A percentile compares a stretch with the other conserved stretches of the same genome.
These are phyloP conservation scores for Camelus bactrianus DNA, from an alignment of 2,113 vertebrate genomes.

Conservation along the genomic window DNA sequence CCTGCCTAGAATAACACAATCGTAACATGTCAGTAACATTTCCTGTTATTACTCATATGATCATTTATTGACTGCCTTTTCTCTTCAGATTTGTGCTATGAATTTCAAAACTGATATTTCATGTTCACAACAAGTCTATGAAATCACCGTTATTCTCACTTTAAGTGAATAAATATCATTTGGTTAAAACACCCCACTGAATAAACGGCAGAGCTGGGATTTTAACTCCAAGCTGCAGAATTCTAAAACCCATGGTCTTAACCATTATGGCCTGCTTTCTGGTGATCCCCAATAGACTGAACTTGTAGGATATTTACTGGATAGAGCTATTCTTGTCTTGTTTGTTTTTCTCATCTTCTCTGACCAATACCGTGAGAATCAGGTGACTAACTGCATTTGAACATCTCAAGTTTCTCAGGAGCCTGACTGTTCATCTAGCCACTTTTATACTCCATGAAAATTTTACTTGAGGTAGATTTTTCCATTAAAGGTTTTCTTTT, in stretches of 20 bases:
- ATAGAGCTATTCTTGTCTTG: not conserved
- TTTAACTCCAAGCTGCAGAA: not conserved
- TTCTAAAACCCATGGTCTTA: not conserved
- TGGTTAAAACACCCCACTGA: not conserved
- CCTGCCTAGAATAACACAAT: not conserved
- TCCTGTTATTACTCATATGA: not conserved
- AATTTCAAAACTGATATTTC: constrained; percentile 31
- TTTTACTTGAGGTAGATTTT: not conserved
- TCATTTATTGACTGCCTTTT: not conserved
- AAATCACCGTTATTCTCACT: constrained; percentile 19
- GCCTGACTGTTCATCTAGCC: not conserved
- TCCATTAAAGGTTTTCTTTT: not conserved
- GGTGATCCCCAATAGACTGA: not conserved
- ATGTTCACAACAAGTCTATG: not conserved
- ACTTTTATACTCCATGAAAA: not conserved
- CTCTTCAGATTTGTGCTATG: not conserved
- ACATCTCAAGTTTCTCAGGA: not conserved
- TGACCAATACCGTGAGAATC: not conserved
- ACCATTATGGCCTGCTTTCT: not conserved
- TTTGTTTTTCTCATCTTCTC: not conserved
- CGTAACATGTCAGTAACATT: not conserved
- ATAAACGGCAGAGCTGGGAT: not conserved
- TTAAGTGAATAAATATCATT: not conserved
- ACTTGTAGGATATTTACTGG: not conserved
- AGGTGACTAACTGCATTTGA: not conserved